phyloP scores from a whole-genome alignment of 2,113 vertebrate genomes.

The Etheostoma cragini region DNA sequence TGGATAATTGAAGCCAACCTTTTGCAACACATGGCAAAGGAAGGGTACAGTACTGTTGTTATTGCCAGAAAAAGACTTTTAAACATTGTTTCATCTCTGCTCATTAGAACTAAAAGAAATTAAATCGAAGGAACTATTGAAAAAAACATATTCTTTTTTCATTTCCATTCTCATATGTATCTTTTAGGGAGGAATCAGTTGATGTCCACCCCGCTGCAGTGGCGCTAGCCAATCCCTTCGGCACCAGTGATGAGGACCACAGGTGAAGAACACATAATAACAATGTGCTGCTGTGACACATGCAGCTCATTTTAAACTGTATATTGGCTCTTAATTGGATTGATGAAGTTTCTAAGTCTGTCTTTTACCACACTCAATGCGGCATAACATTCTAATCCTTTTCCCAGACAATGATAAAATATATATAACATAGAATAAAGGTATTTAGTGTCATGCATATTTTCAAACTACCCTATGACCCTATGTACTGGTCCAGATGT shows the following conservation, averaged over 20 bases:
- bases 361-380: not conserved
- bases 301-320: not conserved
- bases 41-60: not conserved
- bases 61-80: not conserved
- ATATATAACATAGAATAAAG: not conserved
- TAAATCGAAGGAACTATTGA: not conserved
- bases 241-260: conserved; percentile 73
- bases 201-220: conserved; percentile 7
- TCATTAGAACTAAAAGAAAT: not conserved
- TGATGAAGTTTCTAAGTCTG: not conserved
- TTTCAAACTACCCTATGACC: not conserved
- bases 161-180: not conserved
- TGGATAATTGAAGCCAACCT: conserved; percentile 6
- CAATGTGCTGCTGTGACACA: not conserved
- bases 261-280: conserved; percentile 61
- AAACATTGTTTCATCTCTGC: not conserved
- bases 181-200: conserved; percentile 55
- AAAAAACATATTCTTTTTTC: not conserved
- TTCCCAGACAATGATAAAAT: not conserved
- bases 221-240: conserved; percentile 76
- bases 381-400: not conserved
- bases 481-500: not conserved
- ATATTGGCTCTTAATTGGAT: not conserved
- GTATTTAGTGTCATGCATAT: not conserved
- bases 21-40: not conserved